These are phyloP conservation scores for Thymelicus lineola DNA, from an alignment of 2,888 invertebrate species.

Conservation along the genomic window DNA sequence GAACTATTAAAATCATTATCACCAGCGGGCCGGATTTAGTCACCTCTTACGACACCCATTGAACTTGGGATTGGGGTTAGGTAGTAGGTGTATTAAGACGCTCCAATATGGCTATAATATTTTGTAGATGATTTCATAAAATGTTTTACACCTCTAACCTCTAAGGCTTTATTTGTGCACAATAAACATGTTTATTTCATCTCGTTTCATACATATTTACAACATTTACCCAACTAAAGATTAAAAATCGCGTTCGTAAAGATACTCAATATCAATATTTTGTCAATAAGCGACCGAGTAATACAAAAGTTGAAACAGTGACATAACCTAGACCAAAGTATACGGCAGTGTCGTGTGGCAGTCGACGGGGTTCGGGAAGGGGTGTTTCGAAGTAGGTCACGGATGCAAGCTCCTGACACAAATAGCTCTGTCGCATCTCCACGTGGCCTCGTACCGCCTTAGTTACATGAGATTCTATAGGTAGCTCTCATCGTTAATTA, in stretches of 20 bases:
- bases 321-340: slow-evolving; percentile 79
- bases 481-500: slow-evolving; percentile 29
- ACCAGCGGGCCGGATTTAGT: too few relatives aligned
- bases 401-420: slow-evolving; percentile 82
- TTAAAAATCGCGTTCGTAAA: neutral
- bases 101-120: too few relatives aligned
- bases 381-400: slow-evolving; percentile 77
- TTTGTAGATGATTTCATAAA: too few relatives aligned
- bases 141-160: too few relatives aligned
- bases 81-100: too few relatives aligned
- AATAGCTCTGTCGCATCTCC: slow-evolving; percentile 77
- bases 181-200: too few relatives aligned
- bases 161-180: too few relatives aligned
- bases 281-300: slow-evolving; percentile 20
- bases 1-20: too few relatives aligned
- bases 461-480: slow-evolving; percentile 40
- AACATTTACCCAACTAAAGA: too few relatives aligned
- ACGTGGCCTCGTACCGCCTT: slow-evolving; percentile 62
- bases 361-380: slow-evolving; percentile 59
- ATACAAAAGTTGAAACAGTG: slow-evolving; percentile 44
- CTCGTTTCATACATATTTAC: too few relatives aligned
- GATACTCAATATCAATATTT: neutral
- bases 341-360: slow-evolving; percentile 58
- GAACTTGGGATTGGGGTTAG: too few relatives aligned
- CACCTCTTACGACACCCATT: too few relatives aligned